Percentiles rank a stretch among this genome's conserved stretches.
These are phyloP conservation scores for Stichopus chloronotus DNA, from an alignment of 35 echinoderm and acorn worm genomes.

Conservation along the genomic window DNA sequence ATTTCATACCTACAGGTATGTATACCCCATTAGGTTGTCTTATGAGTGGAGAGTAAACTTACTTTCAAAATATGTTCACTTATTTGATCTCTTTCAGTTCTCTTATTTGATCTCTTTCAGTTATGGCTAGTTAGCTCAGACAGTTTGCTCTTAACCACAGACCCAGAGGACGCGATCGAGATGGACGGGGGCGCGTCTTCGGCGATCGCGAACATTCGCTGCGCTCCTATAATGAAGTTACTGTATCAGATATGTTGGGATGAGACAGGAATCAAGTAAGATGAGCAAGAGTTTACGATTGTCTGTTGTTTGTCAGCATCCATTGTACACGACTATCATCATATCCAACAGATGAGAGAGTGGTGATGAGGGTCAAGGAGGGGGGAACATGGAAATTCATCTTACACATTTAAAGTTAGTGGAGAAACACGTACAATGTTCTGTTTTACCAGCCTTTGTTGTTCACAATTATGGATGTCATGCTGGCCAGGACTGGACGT, in stretches of 20 bases:
- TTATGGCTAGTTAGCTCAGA: conserved; percentile 28
- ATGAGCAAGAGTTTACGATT: too few relatives aligned
- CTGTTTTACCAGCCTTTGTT: background rate
- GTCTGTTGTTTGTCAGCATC: background rate
- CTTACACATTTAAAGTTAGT: too few relatives aligned
- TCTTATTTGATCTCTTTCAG: background rate
- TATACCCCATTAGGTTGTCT: too few relatives aligned
- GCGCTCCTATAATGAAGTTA: conserved; percentile 24
- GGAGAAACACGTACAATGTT: background rate
- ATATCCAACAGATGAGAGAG: background rate
- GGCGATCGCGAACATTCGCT: background rate
- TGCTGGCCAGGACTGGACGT: too few relatives aligned
- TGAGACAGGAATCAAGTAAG: conserved; percentile 20
- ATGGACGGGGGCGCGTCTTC: background rate
- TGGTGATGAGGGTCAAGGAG: too few relatives aligned
- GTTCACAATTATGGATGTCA: too few relatives aligned
- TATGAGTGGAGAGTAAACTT: too few relatives aligned
- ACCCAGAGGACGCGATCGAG: background rate
- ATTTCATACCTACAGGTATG: too few relatives aligned
- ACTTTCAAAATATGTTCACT: background rate
- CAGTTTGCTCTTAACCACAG: background rate
- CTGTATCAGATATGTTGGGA: conserved; percentile 46
- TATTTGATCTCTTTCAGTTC: background rate
- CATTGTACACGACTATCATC: background rate
- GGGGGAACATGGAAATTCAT: too few relatives aligned